A percentile compares a stretch with the other conserved stretches of the same genome.
Evolutionary conservation across 2,113 vertebrate genomes (phyloP).

Genomic region (Hydrochoerus hydrochaeris): DNA sequence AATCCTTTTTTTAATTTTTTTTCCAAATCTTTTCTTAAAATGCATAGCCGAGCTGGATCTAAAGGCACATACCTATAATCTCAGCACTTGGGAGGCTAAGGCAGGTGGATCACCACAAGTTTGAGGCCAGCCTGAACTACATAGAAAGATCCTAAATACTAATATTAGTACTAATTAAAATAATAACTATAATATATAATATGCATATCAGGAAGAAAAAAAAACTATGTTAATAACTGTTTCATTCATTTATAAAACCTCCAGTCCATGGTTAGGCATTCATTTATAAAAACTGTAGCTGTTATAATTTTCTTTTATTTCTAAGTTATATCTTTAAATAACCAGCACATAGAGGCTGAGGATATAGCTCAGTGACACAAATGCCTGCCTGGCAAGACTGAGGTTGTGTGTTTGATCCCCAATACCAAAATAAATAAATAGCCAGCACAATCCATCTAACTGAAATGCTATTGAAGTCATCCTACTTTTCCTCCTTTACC

Average conservation of each 20-base stretch:
- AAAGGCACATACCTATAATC: background rate
- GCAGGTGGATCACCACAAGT: background rate
- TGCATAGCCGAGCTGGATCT: background rate
- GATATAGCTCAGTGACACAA: too few species aligned
- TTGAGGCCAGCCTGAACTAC: background rate
- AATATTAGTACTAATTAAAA: background rate
- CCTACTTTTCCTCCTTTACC: background rate
- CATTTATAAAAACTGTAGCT: background rate
- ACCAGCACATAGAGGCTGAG: background rate
- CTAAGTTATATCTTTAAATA: conserved; percentile 48
- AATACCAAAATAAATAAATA: conserved; percentile 9
- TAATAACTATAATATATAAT: background rate
- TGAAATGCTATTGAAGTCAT: background rate
- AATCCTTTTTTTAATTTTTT: background rate
- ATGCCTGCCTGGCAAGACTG: too few species aligned
- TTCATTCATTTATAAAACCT: conserved; percentile 7
- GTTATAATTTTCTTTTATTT: background rate
- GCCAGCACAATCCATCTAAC: background rate
- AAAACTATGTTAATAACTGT: background rate
- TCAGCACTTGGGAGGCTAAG: background rate
- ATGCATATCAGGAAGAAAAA: background rate
- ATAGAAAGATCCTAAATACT: background rate
- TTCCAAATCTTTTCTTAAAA: background rate
- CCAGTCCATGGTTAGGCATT: background rate
- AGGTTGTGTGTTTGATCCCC: too few species aligned